phyloP scores from a whole-genome alignment of 2,888 invertebrate species.

The Toxonevra muliebris region DNA sequence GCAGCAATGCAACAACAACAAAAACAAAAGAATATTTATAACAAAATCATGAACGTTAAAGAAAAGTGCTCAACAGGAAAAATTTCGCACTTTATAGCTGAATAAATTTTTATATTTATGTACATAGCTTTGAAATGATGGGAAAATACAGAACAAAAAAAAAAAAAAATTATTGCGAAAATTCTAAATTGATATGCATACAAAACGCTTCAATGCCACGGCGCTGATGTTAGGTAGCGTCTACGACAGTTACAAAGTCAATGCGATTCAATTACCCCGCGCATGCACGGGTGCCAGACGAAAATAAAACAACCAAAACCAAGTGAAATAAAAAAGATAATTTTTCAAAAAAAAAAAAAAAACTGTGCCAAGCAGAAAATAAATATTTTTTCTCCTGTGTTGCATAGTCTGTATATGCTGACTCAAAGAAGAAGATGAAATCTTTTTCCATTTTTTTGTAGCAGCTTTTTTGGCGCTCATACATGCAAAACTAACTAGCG shows the following conservation, averaged over 20 bases:
- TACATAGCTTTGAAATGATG: no score
- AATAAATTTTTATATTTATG: slow-evolving; percentile 2
- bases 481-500: background rate
- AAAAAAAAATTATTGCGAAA: background rate
- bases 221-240: no score
- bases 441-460: background rate
- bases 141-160: background rate
- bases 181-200: background rate
- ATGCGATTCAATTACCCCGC: background rate
- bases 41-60: background rate
- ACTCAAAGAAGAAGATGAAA: no score
- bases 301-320: background rate
- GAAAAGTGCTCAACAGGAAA: background rate
- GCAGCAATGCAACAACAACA: background rate
- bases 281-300: background rate
- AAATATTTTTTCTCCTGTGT: no score
- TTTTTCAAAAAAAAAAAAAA: no score
- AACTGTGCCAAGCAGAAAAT: no score
- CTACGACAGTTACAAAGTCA: background rate
- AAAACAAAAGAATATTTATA: background rate
- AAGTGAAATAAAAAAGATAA: no score
- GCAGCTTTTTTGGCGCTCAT: background rate
- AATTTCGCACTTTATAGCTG: slow-evolving; percentile 5
- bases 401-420: no score
- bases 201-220: background rate